These are phyloP conservation scores for Ochropacha duplaris DNA, from an alignment of 2,888 invertebrate species.

Conservation along the genomic window DNA sequence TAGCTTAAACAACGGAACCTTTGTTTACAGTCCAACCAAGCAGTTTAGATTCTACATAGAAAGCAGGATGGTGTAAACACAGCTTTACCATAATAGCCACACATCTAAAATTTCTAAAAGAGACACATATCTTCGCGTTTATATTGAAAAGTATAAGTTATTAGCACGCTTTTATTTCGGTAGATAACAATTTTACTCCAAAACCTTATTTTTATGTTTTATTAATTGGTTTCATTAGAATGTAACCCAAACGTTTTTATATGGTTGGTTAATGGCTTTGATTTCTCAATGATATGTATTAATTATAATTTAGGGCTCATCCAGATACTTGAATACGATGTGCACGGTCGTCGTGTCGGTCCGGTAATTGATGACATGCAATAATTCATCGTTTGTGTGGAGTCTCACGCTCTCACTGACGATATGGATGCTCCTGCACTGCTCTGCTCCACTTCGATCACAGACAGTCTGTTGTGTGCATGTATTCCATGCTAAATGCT, in stretches of 20 bases:
- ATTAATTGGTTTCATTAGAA: too few species aligned
- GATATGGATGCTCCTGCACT: slow-evolving; percentile 27
- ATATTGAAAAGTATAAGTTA: not conserved
- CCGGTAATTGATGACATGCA: slow-evolving; percentile 77
- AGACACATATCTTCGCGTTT: slow-evolving; percentile 3
- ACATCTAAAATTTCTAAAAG: slow-evolving; percentile 16
- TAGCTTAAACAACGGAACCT: slow-evolving; percentile 37
- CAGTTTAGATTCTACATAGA: slow-evolving; percentile 41
- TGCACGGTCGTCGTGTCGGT: slow-evolving; percentile 52
- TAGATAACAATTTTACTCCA: too few species aligned
- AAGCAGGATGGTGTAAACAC: slow-evolving; percentile 62
- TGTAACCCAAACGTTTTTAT: too few species aligned
- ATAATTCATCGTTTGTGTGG: slow-evolving; percentile 79
- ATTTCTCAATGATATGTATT: not conserved
- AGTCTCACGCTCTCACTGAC: slow-evolving; percentile 63
- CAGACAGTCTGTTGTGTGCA: not conserved
- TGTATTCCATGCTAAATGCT: not conserved
- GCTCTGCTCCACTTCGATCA: not conserved
- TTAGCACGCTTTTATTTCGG: not conserved
- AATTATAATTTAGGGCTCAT: slow-evolving; percentile 16
- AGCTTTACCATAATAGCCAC: slow-evolving; percentile 45
- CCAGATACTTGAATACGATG: slow-evolving; percentile 23
- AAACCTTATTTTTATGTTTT: too few species aligned
- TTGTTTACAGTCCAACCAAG: slow-evolving; percentile 51
- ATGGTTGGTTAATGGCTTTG: too few species aligned